Evolutionary conservation across 2,113 vertebrate species (phyloP), one percentile per base, ranked within the genome.

Genomic region (Gallinago undulata): DNA sequence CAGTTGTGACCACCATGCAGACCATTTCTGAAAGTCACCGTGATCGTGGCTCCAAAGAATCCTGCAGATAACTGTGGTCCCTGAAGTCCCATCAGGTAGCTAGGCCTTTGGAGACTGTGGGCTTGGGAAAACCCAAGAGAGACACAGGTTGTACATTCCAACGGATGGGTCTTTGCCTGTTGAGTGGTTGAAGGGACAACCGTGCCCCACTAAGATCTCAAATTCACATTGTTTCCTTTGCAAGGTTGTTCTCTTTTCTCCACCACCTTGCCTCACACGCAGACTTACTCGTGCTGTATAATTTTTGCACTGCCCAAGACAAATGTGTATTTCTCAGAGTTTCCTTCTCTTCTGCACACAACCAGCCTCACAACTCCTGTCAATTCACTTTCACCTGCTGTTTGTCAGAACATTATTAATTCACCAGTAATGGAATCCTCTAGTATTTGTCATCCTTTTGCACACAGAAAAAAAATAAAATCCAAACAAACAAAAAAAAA

Each of bases 41-140:
- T 7, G 43, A 21, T 31, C 7, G 0, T 12, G 45, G 28, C 22
- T 84, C 15, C 41, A 74, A 82, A 84, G 60, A 84, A 89, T 13
- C 17, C 28, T 57, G 28, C 9, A 47, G 19, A 45, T 15, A n/a
- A 3, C 41, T 73, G 70, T 4, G 9, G 18, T 41, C 22, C 48
- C 45, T 87, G 39, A 73, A 91, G n/a, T 5, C 3, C 1, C 10
- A 23, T 11, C 30, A 73, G 48, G 28, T 23, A 66, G 11, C 37
- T 55, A 72, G 31, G 23, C 7, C 24, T 17, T 22, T 1, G 0
- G 1, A 10, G 31, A 2, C 41, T 70, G 12, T 28, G 57, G 24
- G 31, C 2, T 25, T 86, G 12, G 19, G 22, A 47, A 78, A 84
- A 64, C 8, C 14, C 83, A 64, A 62, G 47, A 66, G 13, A 35